A percentile compares a stretch with the other conserved stretches of the same genome.
These are phyloP conservation scores for Gonocerus acuteangulatus DNA, from an alignment of 2,888 invertebrate species.

Conservation along the genomic window DNA sequence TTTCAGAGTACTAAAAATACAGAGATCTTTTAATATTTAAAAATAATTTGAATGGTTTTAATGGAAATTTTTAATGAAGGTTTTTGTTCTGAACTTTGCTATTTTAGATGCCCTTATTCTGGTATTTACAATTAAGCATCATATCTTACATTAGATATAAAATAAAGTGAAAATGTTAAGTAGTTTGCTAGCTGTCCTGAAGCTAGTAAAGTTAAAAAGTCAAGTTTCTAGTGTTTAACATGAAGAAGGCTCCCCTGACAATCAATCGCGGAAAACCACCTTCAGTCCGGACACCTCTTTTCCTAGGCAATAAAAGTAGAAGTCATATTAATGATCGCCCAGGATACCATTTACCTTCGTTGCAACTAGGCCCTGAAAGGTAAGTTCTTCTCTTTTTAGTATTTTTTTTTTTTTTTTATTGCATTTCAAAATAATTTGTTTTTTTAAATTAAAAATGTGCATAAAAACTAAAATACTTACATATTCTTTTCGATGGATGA, in stretches of 20 bases:
- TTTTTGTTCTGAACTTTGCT: background rate
- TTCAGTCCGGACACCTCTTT: constrained; percentile 38
- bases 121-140: background rate
- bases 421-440: background rate
- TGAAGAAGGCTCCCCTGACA: constrained; percentile 38
- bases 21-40: too few relatives aligned
- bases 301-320: constrained; percentile 35
- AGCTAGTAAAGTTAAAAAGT: constrained; percentile 24
- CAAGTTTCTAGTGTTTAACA: constrained; percentile 32
- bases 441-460: too few relatives aligned
- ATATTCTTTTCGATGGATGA: too few relatives aligned
- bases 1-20: too few relatives aligned
- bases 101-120: background rate
- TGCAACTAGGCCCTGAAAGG: constrained; percentile 32
- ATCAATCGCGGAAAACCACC: constrained; percentile 40
- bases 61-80: background rate
- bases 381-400: constrained; percentile 2
- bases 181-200: constrained; percentile 16
- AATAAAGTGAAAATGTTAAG: constrained; percentile 23
- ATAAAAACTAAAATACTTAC: too few relatives aligned
- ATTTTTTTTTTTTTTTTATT: background rate
- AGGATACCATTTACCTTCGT: constrained; percentile 30
- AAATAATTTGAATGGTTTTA: too few relatives aligned
- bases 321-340: constrained; percentile 36
- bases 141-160: background rate